Base-by-base conservation (phyloP, 2,888 invertebrate genomes). In the Zootermopsis nevadensis region DNA sequence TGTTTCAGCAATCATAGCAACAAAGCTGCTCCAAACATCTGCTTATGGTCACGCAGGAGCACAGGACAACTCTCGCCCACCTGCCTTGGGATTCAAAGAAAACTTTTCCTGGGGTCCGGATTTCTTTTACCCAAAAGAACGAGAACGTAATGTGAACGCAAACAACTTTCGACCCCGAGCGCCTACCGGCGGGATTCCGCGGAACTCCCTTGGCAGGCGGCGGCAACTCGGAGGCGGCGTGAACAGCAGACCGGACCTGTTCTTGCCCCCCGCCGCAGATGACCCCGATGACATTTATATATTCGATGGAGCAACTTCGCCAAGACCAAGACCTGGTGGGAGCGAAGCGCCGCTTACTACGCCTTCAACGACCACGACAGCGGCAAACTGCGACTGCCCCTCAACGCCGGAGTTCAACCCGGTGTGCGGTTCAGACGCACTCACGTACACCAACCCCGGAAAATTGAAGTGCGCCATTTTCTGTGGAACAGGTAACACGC, bases 351-450 rank as follows among this genome's bases (percentile, higher is more conserved):
- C 81, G 35, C 15, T 55, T 0, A 81, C 80, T 24, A 30, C 80
- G 12, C 22, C 81, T 19, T 53, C 81, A 8, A 12, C 81, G 4
- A 69, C 83, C 33, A 81, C 82, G n/a, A 69, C 42, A 7, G 33
- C 69, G 3, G 76, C 48, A 22, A 48, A 48, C 19, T 85, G 85
- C 38, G 67, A 77, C 48, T 85, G 85, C 35, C 84, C 84, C 4
- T 80, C 82, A 3, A 85, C 85, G 8, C 76, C 81, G 0, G 85
- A 85, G 83, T 85, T 84, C 83, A 85, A 85, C 77, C 85, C 85
- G 1, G 85, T 85, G 33, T 85, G 85, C 38, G 85, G 85, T 10
- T 60, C 82, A 2, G 84, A 85, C 81, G 48, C 79, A 12, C 77
- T 80, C 38, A 83, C 85, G 4, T 85, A 85, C 79, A 67, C 77